Percentiles rank a stretch among this genome's conserved stretches.
Evolutionary conservation across 2,888 invertebrate genomes (phyloP).

Genomic region (Melinopterus prodromus): DNA sequence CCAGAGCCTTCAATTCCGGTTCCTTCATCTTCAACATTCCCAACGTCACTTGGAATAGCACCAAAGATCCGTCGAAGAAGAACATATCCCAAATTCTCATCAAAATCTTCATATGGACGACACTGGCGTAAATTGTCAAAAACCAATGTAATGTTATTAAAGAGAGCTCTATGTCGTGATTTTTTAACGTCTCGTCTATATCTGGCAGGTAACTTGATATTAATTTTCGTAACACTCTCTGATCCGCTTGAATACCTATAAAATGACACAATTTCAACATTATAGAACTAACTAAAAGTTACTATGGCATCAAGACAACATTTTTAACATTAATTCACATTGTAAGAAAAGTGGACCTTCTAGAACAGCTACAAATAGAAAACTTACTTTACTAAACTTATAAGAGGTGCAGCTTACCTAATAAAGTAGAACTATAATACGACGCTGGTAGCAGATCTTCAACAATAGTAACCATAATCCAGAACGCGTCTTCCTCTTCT

Average conservation of each 20-base stretch:
- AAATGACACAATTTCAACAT: constrained; percentile 37
- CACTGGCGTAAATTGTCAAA: constrained; percentile 94
- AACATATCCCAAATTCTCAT: constrained; percentile 96
- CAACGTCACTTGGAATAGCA: constrained; percentile 92
- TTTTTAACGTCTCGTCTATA: constrained; percentile 87
- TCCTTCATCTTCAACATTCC: constrained; percentile 94
- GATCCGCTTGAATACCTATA: constrained; percentile 90
- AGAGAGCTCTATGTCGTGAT: constrained; percentile 94
- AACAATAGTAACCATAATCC: constrained; percentile 99
- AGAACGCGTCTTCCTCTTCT: constrained; percentile 99
- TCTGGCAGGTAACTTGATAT: constrained; percentile 90
- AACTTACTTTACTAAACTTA: background rate
- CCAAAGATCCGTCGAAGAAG: constrained; percentile 94
- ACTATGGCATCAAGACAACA: too few relatives aligned
- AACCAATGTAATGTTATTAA: constrained; percentile 98
- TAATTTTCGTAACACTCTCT: constrained; percentile 91
- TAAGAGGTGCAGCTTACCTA: constrained; percentile 62
- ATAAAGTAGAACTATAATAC: constrained; percentile 93
- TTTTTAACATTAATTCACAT: too few relatives aligned
- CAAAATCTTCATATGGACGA: constrained; percentile 94
- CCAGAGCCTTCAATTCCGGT: constrained; percentile 80
- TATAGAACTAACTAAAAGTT: too few relatives aligned
- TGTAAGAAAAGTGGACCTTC: too few relatives aligned
- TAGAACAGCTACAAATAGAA: constrained; percentile 6
- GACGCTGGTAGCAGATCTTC: constrained; percentile 97